phyloP scores from a whole-genome alignment of 2,113 vertebrate species.

The Tachysurus vachellii region DNA sequence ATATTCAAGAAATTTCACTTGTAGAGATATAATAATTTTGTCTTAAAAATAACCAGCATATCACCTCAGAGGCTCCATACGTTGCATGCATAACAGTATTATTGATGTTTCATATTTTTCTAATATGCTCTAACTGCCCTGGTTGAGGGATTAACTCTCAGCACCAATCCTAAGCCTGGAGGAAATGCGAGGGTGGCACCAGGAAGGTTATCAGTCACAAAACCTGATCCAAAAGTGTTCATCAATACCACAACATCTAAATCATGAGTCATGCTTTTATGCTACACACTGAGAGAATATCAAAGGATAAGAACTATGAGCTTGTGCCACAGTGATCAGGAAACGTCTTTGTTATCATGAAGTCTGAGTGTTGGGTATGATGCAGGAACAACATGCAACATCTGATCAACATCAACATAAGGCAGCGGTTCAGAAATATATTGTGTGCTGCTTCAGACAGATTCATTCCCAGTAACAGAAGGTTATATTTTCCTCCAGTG shows the following conservation, averaged over 20 bases:
- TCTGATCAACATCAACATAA: too few relatives aligned
- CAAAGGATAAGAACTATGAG: background rate
- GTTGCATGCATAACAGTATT: background rate
- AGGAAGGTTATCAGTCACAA: too few relatives aligned
- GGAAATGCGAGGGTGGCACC: too few relatives aligned
- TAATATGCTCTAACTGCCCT: too few relatives aligned
- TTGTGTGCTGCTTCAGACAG: background rate
- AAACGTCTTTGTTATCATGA: background rate
- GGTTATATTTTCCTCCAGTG: background rate
- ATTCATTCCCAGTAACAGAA: slow-evolving; percentile 12
- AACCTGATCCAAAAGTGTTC: too few relatives aligned
- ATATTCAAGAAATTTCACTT: background rate
- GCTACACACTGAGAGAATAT: background rate
- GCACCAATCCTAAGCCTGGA: too few relatives aligned
- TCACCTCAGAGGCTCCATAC: background rate
- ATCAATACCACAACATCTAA: background rate
- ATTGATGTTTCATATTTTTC: too few relatives aligned
- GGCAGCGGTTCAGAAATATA: background rate
- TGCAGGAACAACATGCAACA: slow-evolving; percentile 9
- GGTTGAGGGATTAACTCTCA: too few relatives aligned
- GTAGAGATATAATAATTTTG: background rate
- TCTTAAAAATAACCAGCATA: background rate
- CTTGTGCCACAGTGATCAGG: background rate
- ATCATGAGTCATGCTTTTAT: background rate
- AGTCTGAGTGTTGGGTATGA: background rate